Conservation (phyloP, 2,113 vertebrate genomes). For the Oriolus oriolus region DNA sequence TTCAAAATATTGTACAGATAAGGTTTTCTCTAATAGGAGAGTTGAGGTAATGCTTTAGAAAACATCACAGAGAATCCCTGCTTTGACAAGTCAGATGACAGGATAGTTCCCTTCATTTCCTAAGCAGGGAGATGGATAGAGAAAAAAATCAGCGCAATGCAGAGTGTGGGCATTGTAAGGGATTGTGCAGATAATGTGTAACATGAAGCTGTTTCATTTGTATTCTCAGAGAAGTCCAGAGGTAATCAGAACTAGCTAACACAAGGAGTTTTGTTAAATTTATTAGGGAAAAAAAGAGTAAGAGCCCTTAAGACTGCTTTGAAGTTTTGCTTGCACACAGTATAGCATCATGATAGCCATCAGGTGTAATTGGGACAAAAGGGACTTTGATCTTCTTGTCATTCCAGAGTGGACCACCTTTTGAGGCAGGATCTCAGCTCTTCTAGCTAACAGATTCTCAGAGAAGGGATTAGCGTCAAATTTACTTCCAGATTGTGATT, state of each 20-base stretch:
- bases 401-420: not conserved
- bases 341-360: not conserved
- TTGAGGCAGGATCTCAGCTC: not conserved
- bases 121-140: not conserved
- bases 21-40: not conserved
- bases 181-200: not conserved
- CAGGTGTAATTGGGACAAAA: slow-evolving; percentile 12
- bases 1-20: not conserved
- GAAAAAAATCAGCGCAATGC: not conserved
- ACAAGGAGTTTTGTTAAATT: slow-evolving; percentile 18
- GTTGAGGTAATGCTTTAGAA: not conserved
- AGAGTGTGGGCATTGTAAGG: not conserved
- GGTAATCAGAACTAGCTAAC: not conserved
- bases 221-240: slow-evolving; percentile 11
- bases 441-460: not conserved
- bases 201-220: not conserved
- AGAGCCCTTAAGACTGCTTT: slow-evolving; percentile 17
- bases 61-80: not conserved
- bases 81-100: not conserved
- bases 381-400: slow-evolving; percentile 24
- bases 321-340: not conserved
- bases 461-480: not conserved
- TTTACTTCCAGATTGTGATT: not conserved
- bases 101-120: not conserved
- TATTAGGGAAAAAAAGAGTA: not conserved